Evolutionary conservation across 2,113 vertebrate genomes (phyloP).

Genomic region (Cyprinodon tularosa): DNA sequence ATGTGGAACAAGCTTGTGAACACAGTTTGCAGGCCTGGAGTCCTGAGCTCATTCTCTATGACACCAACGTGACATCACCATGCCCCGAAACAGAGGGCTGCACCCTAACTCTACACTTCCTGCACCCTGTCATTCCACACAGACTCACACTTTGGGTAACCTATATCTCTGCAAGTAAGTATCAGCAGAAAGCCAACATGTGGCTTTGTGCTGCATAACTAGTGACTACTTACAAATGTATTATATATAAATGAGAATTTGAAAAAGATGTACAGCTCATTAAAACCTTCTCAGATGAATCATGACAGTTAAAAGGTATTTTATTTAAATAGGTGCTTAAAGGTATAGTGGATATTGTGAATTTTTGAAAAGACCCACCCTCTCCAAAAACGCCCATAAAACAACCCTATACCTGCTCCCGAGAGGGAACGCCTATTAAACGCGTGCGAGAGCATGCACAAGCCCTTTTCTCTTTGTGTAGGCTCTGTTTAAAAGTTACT

Average conservation of each 20-base stretch:
- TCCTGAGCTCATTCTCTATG: constrained; percentile 91
- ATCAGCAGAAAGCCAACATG: background rate
- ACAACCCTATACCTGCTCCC: too few relatives aligned
- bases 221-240: background rate
- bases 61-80: constrained; percentile 91
- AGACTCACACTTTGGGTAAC: constrained; percentile 92
- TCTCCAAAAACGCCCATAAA: too few relatives aligned
- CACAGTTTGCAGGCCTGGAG: constrained; percentile 97
- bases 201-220: background rate
- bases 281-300: background rate
- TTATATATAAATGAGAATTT: background rate
- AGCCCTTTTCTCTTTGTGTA: too few relatives aligned
- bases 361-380: too few relatives aligned
- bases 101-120: constrained; percentile 88
- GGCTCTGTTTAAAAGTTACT: too few relatives aligned
- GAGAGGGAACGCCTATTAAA: too few relatives aligned
- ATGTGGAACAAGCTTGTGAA: constrained; percentile 94
- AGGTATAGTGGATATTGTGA: too few relatives aligned
- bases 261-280: background rate
- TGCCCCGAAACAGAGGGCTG: constrained; percentile 90
- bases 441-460: too few relatives aligned
- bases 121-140: constrained; percentile 83
- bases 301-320: background rate
- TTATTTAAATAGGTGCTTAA: background rate
- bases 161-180: constrained; percentile 84